Evolutionary conservation across 2,113 vertebrate species (phyloP).

Genomic region (Amphilophus citrinellus): DNA sequence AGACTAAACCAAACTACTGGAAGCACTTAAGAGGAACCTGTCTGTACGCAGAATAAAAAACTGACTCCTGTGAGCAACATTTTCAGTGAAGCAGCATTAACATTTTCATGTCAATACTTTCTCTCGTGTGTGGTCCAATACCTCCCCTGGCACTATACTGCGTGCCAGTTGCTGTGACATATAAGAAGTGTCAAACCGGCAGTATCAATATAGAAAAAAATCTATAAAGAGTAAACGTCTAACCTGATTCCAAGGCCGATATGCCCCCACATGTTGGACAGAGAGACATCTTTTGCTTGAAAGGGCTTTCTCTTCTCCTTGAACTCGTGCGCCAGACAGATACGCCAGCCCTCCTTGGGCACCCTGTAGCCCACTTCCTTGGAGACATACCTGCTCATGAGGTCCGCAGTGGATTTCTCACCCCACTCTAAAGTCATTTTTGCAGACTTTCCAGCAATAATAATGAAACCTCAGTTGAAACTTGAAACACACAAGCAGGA

Average conservation of each 20-base stretch:
- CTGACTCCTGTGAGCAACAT: background rate
- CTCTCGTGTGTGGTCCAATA: background rate
- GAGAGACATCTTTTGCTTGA: slow-evolving; percentile 85
- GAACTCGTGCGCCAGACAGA: slow-evolving; percentile 93
- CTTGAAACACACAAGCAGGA: background rate
- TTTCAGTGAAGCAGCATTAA: background rate
- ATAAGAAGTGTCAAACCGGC: background rate
- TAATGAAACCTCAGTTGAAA: background rate
- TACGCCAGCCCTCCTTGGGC: slow-evolving; percentile 88
- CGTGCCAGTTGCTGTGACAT: background rate
- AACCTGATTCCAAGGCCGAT: slow-evolving; percentile 89
- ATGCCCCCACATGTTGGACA: slow-evolving; percentile 85
- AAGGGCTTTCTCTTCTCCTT: slow-evolving; percentile 92
- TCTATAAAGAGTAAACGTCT: slow-evolving; percentile 33
- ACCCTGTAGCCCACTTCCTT: slow-evolving; percentile 83
- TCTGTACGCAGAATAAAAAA: background rate
- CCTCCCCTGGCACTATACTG: background rate
- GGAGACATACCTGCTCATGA: slow-evolving; percentile 88
- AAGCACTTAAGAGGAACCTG: background rate
- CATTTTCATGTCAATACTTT: background rate
- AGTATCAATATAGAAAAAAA: background rate
- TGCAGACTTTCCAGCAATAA: background rate
- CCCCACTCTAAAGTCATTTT: slow-evolving; percentile 72
- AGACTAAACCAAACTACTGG: background rate
- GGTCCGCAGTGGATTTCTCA: slow-evolving; percentile 76